Evolutionary conservation across 2,888 invertebrate species (phyloP).

Genomic region (Drosophila histrio): DNA sequence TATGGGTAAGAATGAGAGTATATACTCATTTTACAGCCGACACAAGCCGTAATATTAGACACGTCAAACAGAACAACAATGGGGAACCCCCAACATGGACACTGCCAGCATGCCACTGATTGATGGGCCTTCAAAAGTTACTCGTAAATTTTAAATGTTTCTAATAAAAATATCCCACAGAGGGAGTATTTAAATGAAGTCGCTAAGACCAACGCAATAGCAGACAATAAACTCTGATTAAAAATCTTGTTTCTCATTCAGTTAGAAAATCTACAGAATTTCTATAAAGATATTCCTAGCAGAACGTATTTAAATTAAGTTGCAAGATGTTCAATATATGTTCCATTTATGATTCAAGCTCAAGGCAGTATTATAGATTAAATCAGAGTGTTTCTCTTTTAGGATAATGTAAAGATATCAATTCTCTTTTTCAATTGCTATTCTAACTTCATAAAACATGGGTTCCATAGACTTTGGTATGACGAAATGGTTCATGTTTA

Average conservation of each 20-base stretch:
- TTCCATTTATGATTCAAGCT: too few species aligned
- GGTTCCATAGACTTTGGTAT: background rate
- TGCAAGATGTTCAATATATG: too few species aligned
- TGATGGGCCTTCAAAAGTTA: constrained; percentile 54
- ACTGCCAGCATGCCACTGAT: constrained; percentile 49
- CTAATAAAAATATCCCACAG: background rate
- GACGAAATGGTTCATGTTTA: constrained; percentile 5
- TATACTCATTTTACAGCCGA: constrained; percentile 30
- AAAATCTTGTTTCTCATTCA: too few species aligned
- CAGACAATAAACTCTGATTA: too few species aligned
- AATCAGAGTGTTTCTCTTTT: background rate
- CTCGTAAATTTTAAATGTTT: constrained; percentile 10
- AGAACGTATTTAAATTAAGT: too few species aligned
- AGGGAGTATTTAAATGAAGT: constrained; percentile 1
- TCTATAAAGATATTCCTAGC: too few species aligned
- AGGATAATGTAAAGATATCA: background rate
- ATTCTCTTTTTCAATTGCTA: background rate
- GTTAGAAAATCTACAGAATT: too few species aligned
- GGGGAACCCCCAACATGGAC: background rate
- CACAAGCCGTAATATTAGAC: constrained; percentile 37
- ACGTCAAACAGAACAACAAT: constrained; percentile 22
- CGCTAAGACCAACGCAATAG: background rate
- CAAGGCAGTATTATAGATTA: too few species aligned
- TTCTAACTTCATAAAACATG: background rate
- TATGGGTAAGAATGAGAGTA: background rate